These are phyloP conservation scores for Castor canadensis DNA, from an alignment of 2,113 vertebrate genomes.

Conservation along the genomic window DNA sequence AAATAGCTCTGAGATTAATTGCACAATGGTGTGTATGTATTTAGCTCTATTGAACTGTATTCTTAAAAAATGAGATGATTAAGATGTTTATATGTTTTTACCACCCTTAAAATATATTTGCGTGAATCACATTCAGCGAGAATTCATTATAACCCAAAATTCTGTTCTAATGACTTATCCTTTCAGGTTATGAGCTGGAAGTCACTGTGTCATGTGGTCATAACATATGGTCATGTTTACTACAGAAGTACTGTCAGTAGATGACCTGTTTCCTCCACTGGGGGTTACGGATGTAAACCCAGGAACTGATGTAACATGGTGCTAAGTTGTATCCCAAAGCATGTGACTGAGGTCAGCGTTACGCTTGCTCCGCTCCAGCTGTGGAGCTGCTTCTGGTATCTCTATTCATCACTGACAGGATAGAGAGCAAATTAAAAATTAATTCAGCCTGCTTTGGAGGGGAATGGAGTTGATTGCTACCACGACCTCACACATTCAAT, in stretches of 20 bases:
- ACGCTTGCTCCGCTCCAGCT: not conserved
- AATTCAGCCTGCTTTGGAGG: slow-evolving; percentile 1
- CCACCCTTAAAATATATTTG: not conserved
- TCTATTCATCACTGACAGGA: slow-evolving; percentile 5
- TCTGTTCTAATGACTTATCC: not conserved
- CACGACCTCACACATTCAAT: not conserved
- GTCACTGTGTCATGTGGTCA: not conserved
- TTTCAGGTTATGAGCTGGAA: no score
- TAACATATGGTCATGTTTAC: not conserved
- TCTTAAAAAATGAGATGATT: not conserved
- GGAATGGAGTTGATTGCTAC: not conserved
- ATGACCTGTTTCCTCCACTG: not conserved
- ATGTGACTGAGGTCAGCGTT: not conserved
- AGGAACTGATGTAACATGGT: not conserved
- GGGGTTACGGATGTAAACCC: not conserved
- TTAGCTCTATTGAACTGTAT: not conserved
- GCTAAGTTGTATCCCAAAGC: not conserved
- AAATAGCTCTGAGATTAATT: not conserved
- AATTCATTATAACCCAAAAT: not conserved
- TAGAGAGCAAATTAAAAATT: slow-evolving; percentile 10
- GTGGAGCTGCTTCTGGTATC: not conserved
- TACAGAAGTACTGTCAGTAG: not conserved
- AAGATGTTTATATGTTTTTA: not conserved
- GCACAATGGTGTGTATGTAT: not conserved
- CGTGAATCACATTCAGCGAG: not conserved